Conservation (phyloP, 2,113 vertebrate genomes). For the Ovis canadensis region DNA sequence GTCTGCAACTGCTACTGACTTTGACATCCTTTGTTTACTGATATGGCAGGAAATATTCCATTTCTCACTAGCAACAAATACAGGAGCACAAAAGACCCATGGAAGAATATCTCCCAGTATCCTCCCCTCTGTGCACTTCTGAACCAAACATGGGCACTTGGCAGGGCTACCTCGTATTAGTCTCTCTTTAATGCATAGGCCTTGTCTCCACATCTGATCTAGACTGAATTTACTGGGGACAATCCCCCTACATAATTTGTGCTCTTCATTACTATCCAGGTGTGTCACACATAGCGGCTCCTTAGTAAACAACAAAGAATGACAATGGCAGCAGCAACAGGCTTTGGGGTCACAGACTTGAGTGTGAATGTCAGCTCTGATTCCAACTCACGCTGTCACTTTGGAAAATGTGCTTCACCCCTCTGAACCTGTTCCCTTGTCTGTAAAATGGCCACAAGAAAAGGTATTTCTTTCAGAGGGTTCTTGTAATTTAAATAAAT, state of each 20-base stretch:
- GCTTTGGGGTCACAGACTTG: not conserved
- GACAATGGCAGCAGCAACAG: not conserved
- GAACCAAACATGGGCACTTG: not conserved
- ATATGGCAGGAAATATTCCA: not conserved
- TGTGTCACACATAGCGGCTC: not conserved
- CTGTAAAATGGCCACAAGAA: not conserved
- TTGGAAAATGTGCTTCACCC: not conserved
- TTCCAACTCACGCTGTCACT: not conserved
- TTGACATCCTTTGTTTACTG: not conserved
- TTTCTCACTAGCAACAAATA: not conserved
- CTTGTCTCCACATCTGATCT: not conserved
- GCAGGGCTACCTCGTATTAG: not conserved
- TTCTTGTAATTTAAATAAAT: slow-evolving; percentile 9
- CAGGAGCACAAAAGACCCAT: not conserved
- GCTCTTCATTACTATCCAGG: not conserved
- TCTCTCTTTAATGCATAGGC: not conserved
- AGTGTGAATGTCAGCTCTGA: not conserved
- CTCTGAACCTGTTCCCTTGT: not conserved
- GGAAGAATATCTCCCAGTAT: not conserved
- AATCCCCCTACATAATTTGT: not conserved
- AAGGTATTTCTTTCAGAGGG: not conserved
- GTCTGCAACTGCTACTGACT: not conserved
- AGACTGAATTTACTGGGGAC: not conserved
- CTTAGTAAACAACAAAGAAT: not conserved
- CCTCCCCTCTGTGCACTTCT: not conserved